Conservation (phyloP, 2,888 invertebrate genomes). For the Bruchidius siliquastri region DNA sequence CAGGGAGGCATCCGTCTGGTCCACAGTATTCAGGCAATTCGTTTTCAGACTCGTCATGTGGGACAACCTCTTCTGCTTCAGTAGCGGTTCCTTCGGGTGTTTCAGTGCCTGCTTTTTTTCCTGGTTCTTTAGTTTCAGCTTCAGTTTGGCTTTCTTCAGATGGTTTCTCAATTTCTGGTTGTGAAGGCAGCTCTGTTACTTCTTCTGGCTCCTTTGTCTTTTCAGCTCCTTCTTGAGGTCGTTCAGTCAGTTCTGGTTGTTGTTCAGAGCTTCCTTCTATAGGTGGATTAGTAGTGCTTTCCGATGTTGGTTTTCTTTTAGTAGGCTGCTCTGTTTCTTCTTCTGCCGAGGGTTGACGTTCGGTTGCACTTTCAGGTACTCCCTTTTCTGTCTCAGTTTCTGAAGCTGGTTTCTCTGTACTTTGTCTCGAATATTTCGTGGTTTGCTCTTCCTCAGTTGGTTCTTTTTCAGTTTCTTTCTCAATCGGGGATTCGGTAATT, state of each 20-base stretch:
- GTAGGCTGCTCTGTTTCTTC: not conserved
- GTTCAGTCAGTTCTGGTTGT: not conserved
- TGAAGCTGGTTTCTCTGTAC: not conserved
- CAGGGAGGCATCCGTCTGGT: not conserved
- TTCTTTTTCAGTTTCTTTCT: not conserved
- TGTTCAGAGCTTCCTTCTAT: not conserved
- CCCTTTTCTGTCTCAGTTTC: not conserved
- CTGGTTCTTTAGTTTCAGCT: not conserved
- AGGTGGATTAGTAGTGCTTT: not conserved
- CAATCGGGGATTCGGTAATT: not conserved
- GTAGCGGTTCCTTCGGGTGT: constrained; percentile 5
- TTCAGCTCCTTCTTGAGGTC: not conserved
- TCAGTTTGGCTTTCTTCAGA: not conserved
- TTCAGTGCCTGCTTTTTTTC: constrained; percentile 1
- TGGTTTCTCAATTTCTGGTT: not conserved
- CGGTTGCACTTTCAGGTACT: not conserved
- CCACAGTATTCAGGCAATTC: constrained; percentile 6
- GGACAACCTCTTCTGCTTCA: constrained; percentile 3
- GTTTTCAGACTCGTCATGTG: constrained; percentile 16
- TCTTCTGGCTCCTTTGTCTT: not conserved
- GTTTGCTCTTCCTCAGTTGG: not conserved
- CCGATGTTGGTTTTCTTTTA: not conserved
- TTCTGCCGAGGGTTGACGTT: not conserved
- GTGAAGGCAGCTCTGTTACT: not conserved
- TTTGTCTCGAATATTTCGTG: not conserved